phyloP scores from a whole-genome alignment of 2,797 vertebrate species.

The Yasuhikotakia modesta region DNA sequence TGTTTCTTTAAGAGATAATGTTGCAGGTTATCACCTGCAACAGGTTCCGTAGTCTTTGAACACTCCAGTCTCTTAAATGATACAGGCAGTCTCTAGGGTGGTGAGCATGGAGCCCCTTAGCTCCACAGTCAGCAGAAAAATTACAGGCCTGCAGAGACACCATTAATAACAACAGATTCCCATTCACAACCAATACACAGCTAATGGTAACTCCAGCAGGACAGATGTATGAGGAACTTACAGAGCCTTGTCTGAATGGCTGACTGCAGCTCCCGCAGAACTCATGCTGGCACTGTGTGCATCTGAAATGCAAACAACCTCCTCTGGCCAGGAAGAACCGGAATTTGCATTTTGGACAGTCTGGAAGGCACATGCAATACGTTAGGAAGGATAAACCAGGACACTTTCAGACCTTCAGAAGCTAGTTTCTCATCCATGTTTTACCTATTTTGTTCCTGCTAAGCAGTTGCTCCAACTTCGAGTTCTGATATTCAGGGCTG shows the following conservation, averaged over 20 bases:
- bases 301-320: conserved; percentile 82
- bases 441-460: conserved; percentile 73
- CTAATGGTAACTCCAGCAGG: not conserved
- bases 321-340: conserved; percentile 77
- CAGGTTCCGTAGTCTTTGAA: conserved; percentile 70
- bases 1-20: too few species aligned
- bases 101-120: conserved; percentile 79
- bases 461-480: conserved; percentile 60
- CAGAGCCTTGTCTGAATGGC: conserved; percentile 69
- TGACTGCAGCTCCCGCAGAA: conserved; percentile 80
- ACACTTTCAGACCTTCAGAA: not conserved
- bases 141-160: conserved; percentile 66
- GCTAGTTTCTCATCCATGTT: not conserved
- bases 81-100: conserved; percentile 81
- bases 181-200: not conserved
- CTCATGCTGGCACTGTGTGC: conserved; percentile 76
- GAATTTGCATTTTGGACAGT: conserved; percentile 76
- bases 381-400: not conserved
- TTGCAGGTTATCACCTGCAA: conserved; percentile 67
- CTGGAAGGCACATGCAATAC: conserved; percentile 53
- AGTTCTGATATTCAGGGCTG: conserved; percentile 60
- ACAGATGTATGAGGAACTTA: conserved; percentile 57
- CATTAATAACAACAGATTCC: conserved; percentile 10
- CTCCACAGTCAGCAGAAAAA: conserved; percentile 70
- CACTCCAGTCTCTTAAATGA: conserved; percentile 80